A percentile compares a stretch with the other conserved stretches of the same genome.
Evolutionary conservation across 2,888 invertebrate species (phyloP).

Genomic region (Pollenia labialis): DNA sequence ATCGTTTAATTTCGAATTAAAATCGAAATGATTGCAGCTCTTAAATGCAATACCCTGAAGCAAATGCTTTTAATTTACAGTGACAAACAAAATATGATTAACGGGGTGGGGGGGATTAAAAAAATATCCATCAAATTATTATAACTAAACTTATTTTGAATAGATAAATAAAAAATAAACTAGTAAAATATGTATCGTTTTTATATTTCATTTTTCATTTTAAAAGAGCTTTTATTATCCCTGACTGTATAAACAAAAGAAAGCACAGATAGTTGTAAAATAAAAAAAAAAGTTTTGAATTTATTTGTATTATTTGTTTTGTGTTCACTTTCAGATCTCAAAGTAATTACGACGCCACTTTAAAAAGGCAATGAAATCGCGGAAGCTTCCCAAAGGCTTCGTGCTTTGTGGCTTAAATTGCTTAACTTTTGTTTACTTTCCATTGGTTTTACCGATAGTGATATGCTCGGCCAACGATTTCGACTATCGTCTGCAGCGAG

Average conservation of each 20-base stretch:
- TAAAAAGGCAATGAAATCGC: constrained; percentile 84
- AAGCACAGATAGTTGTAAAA: neutral
- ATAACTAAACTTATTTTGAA: neutral
- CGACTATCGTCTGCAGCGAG: constrained; percentile 86
- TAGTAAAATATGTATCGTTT: too few relatives aligned
- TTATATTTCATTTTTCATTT: too few relatives aligned
- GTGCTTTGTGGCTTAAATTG: constrained; percentile 84
- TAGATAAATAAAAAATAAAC: neutral
- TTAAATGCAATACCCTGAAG: neutral
- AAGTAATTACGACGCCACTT: constrained; percentile 81
- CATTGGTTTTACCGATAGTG: constrained; percentile 82
- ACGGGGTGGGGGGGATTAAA: too few relatives aligned
- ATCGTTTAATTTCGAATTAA: constrained; percentile 33
- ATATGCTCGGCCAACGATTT: constrained; percentile 84
- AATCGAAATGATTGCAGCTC: constrained; percentile 10
- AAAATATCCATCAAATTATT: too few relatives aligned
- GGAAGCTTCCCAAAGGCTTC: constrained; percentile 83
- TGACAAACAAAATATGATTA: neutral
- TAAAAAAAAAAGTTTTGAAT: constrained; percentile 36
- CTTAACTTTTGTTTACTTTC: constrained; percentile 83
- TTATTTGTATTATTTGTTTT: constrained; percentile 47
- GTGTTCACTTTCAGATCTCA: constrained; percentile 76
- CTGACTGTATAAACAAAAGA: neutral
- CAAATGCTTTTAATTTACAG: neutral
- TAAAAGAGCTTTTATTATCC: neutral